Percentiles rank a stretch among this genome's conserved stretches.
Conservation (phyloP, 1,140 invertebrate genomes). For the Bombus difficillimus region DNA sequence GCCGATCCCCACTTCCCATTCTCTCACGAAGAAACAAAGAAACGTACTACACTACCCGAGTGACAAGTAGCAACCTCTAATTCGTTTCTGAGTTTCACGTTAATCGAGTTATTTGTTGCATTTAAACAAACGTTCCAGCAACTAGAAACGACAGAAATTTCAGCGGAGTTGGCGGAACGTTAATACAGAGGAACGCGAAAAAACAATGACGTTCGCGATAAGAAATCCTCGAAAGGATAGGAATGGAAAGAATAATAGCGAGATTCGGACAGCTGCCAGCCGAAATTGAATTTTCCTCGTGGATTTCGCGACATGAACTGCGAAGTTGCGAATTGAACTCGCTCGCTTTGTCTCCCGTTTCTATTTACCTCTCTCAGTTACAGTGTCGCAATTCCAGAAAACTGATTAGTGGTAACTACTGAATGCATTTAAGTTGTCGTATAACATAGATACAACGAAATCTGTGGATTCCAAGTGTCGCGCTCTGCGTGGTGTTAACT, state of each 20-base stretch:
- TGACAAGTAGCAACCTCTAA: not conserved
- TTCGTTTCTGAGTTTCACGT: not conserved
- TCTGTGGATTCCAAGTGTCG: no score
- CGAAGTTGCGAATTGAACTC: constrained; percentile 10
- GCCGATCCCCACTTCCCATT: no score
- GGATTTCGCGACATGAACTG: constrained; percentile 1
- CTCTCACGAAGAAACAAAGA: not conserved
- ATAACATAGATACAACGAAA: not conserved
- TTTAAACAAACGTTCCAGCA: not conserved
- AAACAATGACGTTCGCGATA: not conserved
- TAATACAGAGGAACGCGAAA: not conserved
- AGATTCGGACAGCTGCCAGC: not conserved
- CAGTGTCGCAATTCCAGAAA: not conserved
- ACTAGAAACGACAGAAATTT: not conserved
- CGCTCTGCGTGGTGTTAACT: not conserved
- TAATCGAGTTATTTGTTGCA: not conserved
- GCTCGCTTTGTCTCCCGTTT: not conserved
- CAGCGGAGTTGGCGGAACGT: not conserved
- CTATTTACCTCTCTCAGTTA: not conserved
- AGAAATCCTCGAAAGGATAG: not conserved
- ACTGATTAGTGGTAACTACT: not conserved
- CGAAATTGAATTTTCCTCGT: constrained; percentile 15
- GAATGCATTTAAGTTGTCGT: not conserved
- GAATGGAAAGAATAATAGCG: constrained; percentile 7
- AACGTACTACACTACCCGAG: not conserved